Percentiles rank a stretch among this genome's conserved stretches.
These are phyloP conservation scores for Lamellibrachia columna DNA, from an alignment of 2,888 invertebrate genomes.

Conservation along the genomic window DNA sequence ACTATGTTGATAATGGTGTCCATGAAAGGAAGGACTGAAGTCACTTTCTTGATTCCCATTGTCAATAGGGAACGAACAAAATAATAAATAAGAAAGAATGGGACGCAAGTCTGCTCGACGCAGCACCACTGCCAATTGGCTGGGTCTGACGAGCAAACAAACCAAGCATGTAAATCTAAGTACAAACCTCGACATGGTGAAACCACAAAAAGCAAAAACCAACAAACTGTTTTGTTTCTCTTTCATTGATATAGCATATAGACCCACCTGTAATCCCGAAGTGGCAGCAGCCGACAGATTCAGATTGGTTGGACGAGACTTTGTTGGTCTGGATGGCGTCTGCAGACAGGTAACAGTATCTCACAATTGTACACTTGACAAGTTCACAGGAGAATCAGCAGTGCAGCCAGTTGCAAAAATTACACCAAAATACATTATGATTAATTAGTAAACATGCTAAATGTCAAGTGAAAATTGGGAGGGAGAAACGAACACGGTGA, in stretches of 20 bases:
- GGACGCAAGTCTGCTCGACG: no score
- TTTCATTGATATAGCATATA: neutral
- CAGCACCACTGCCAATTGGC: no score
- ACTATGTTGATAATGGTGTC: no score
- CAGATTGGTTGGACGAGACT: neutral
- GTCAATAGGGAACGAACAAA: no score
- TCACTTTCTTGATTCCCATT: no score
- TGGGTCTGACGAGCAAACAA: no score
- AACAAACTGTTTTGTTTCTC: no score
- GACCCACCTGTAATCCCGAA: neutral
- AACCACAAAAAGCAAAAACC: no score
- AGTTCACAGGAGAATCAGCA: neutral
- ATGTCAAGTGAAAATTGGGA: neutral
- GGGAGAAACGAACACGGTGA: neutral
- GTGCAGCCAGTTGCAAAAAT: neutral
- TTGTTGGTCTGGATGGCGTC: neutral
- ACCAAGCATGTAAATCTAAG: no score
- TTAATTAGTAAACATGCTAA: neutral
- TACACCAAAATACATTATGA: neutral
- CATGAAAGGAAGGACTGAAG: no score
- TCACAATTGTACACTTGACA: neutral
- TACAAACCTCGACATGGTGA: no score
- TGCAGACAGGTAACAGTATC: neutral
- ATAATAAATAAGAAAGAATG: no score
- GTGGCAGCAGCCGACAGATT: neutral